phyloP scores from a whole-genome alignment of 2,113 vertebrate species.

The Colaptes auratus region DNA sequence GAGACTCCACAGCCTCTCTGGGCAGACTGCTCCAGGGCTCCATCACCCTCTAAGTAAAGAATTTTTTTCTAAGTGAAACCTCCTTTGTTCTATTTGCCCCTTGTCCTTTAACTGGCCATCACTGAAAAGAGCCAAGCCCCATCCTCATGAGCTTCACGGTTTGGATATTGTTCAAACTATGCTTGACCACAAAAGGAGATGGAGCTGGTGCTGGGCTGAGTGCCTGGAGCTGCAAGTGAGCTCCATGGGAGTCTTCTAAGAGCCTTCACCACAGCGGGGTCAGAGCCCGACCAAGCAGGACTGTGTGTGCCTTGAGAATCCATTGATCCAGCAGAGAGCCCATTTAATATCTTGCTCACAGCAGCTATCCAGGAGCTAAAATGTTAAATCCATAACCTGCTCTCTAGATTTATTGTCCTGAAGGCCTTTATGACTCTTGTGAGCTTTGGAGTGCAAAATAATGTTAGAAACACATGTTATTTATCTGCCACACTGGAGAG shows the following conservation, averaged over 20 bases:
- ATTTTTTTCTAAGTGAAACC: too few relatives aligned
- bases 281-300: not conserved
- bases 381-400: not conserved
- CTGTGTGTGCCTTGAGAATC: not conserved
- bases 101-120: too few relatives aligned
- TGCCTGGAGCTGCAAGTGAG: not conserved
- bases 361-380: not conserved
- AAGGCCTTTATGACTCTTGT: not conserved
- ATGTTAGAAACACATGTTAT: constrained; percentile 2
- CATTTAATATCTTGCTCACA: not conserved
- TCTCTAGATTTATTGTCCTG: not conserved
- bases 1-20: too few relatives aligned
- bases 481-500: constrained; percentile 15
- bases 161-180: not conserved
- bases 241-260: not conserved
- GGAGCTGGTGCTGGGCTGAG: not conserved
- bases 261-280: not conserved
- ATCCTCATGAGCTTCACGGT: too few relatives aligned
- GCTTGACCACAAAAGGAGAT: not conserved
- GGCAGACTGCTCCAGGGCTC: too few relatives aligned
- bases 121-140: too few relatives aligned
- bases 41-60: too few relatives aligned
- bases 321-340: not conserved
- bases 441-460: constrained; percentile 10
- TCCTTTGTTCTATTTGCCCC: too few relatives aligned